phyloP scores from a whole-genome alignment of 1,140 invertebrate genomes.

The Melanaphis sacchari region DNA sequence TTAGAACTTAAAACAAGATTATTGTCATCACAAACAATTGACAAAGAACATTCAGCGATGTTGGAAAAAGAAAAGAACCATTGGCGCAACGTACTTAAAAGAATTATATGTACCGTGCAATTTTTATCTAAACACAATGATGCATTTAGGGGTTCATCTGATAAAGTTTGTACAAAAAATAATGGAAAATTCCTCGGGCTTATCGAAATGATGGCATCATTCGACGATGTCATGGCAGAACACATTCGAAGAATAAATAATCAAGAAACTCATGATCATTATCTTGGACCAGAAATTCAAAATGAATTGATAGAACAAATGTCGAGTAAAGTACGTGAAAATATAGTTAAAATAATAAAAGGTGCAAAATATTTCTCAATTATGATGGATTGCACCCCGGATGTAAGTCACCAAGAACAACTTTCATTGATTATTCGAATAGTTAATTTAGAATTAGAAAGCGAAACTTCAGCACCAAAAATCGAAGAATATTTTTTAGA shows the following conservation, averaged over 20 bases:
- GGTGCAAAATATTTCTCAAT: constrained; percentile 46
- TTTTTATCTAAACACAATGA: constrained; percentile 20
- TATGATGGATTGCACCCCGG: constrained; percentile 56
- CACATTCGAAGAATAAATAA: not conserved
- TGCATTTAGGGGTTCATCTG: constrained; percentile 17
- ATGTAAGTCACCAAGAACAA: not conserved
- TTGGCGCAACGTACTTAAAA: not conserved
- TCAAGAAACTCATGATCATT: constrained; percentile 1
- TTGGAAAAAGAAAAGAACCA: not conserved
- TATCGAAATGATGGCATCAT: constrained; percentile 18
- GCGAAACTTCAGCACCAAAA: too few species aligned
- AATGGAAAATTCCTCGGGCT: constrained; percentile 25
- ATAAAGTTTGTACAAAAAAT: not conserved
- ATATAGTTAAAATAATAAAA: not conserved
- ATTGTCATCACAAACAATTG: not conserved
- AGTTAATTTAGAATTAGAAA: too few species aligned
- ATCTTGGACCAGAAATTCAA: not conserved
- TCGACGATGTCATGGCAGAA: not conserved
- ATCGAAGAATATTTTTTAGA: too few species aligned
- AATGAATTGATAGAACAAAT: constrained; percentile 6
- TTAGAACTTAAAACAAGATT: not conserved
- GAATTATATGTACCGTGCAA: not conserved
- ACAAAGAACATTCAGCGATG: not conserved
- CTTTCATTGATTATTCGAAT: not conserved
- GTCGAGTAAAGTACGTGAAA: constrained; percentile 7